Evolutionary conservation across 2,797 vertebrate species (phyloP).

Genomic region (Urosaurus nigricauda): DNA sequence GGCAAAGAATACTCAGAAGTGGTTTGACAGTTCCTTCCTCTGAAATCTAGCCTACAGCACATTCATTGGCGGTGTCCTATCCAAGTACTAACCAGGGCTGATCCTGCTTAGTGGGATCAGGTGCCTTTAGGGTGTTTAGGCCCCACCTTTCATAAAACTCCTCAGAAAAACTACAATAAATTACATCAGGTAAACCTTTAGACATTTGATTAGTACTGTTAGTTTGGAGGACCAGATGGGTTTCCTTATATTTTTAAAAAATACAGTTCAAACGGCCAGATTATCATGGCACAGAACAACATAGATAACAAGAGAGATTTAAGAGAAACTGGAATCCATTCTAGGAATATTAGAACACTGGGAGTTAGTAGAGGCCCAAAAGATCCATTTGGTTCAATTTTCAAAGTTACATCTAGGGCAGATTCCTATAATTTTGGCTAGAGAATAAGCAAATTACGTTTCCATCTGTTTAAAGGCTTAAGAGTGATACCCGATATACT

Average conservation of each 20-base stretch:
- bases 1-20: too few relatives aligned
- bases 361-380: background rate
- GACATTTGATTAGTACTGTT: background rate
- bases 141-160: too few relatives aligned
- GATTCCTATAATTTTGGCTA: constrained; percentile 29
- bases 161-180: background rate
- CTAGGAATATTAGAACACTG: background rate
- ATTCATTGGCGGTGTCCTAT: too few relatives aligned
- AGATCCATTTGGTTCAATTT: constrained; percentile 12
- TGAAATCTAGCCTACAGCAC: too few relatives aligned
- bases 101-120: too few relatives aligned
- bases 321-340: background rate
- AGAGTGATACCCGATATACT: constrained; percentile 46
- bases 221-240: background rate
- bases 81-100: too few relatives aligned
- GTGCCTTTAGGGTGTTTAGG: too few relatives aligned
- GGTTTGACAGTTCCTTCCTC: too few relatives aligned
- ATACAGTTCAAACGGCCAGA: background rate
- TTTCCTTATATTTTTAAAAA: background rate
- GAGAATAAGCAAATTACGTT: constrained; percentile 4
- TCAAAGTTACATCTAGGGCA: constrained; percentile 6
- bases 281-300: background rate
- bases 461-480: constrained; percentile 59
- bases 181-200: background rate
- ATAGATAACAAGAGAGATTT: fast-evolving